These are phyloP conservation scores for Hyperoplus lanceolatus DNA, from an alignment of 2,797 vertebrate species.

Conservation along the genomic window DNA sequence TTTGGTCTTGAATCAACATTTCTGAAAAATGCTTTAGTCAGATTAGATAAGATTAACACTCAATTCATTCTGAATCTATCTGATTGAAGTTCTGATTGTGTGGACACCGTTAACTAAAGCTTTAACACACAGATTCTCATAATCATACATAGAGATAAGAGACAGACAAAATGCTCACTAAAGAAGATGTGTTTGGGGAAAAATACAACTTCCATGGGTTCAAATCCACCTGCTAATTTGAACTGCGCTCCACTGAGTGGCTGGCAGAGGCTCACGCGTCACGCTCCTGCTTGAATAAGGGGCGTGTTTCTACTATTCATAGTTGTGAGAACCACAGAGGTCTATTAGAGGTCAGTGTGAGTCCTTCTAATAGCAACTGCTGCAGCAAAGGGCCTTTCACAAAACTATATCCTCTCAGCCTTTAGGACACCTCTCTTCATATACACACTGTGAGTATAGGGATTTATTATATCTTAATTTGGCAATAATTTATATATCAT, in stretches of 20 bases:
- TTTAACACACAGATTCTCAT: no score
- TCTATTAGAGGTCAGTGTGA: constrained; percentile 79
- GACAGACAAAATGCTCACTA: background rate
- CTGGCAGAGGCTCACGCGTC: constrained; percentile 40
- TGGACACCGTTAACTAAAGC: background rate
- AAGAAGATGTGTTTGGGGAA: background rate
- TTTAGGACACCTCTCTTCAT: constrained; percentile 41
- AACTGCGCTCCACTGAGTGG: constrained; percentile 29
- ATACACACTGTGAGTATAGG: constrained; percentile 70
- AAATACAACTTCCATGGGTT: background rate
- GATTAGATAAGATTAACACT: background rate
- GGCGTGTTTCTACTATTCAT: constrained; percentile 85
- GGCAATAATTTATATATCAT: background rate
- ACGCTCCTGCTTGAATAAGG: constrained; percentile 73
- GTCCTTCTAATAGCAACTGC: constrained; percentile 71
- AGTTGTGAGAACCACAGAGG: constrained; percentile 76
- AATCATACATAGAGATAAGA: no score
- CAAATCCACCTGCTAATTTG: constrained; percentile 13
- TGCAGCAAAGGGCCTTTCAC: constrained; percentile 53
- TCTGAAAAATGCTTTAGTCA: constrained; percentile 14
- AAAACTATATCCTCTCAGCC: constrained; percentile 24
- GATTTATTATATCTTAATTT: background rate
- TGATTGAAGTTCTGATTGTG: background rate
- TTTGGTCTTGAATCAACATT: constrained; percentile 26
- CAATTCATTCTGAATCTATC: background rate